Evolutionary conservation across 2,888 invertebrate genomes (phyloP).

Genomic region (Oscheius onirici): DNA sequence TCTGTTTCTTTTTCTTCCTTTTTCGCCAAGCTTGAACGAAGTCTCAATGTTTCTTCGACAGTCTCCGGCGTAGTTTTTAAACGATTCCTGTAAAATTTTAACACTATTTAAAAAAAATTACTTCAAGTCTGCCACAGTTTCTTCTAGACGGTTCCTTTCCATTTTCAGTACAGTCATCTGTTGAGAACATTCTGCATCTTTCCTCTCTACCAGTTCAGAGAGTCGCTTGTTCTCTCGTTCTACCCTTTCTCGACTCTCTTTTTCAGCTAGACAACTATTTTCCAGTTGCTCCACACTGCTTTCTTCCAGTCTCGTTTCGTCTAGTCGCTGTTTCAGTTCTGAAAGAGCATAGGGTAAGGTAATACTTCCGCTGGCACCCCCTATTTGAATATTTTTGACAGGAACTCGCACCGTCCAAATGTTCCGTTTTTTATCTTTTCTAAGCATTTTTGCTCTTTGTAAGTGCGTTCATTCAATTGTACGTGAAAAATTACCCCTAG

Average conservation of each 20-base stretch:
- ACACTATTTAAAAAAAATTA: background rate
- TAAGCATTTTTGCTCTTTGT: too few relatives aligned
- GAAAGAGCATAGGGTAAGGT: background rate
- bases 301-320: conserved; percentile 24
- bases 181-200: background rate
- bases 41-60: conserved; percentile 31
- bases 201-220: conserved; percentile 10
- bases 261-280: conserved; percentile 11
- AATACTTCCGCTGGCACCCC: too few relatives aligned
- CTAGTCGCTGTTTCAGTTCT: conserved; percentile 26
- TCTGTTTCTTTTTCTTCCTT: conserved; percentile 31
- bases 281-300: conserved; percentile 6
- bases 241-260: conserved; percentile 13
- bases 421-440: too few relatives aligned
- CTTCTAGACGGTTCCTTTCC: conserved; percentile 29
- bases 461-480: too few relatives aligned
- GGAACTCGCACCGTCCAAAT: too few relatives aligned
- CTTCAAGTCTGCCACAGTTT: conserved; percentile 14
- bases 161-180: conserved; percentile 14
- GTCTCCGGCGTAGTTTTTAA: conserved; percentile 37
- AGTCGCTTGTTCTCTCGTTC: conserved; percentile 25
- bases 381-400: too few relatives aligned
- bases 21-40: too few relatives aligned
- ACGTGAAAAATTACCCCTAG: too few relatives aligned
- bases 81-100: conserved; percentile 19